Percentiles rank a stretch among this genome's conserved stretches.
These are phyloP conservation scores for Leptonema lineaticorne DNA, from an alignment of 1,140 invertebrate genomes.

Conservation along the genomic window DNA sequence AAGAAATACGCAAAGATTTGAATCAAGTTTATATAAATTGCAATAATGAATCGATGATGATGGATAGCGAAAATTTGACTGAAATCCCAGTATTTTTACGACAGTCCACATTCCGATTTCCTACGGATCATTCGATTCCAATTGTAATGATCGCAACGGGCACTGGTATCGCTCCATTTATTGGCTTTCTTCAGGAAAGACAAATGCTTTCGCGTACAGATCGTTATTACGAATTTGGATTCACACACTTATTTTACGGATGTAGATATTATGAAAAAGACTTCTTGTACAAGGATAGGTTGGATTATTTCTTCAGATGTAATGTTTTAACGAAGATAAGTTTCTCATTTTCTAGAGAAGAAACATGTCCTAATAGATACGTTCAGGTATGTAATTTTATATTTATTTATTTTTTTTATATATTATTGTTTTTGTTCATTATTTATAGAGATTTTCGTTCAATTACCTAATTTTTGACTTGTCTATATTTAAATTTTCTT, in stretches of 20 bases:
- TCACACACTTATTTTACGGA: constrained; percentile 72
- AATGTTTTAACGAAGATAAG: constrained; percentile 32
- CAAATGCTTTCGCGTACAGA: constrained; percentile 44
- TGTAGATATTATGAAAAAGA: constrained; percentile 68
- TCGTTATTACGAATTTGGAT: constrained; percentile 45
- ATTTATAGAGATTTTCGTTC: background rate
- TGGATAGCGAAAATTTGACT: background rate
- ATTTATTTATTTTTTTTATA: background rate
- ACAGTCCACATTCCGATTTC: constrained; percentile 61
- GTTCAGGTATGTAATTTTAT: constrained; percentile 30
- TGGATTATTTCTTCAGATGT: constrained; percentile 46
- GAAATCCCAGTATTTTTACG: constrained; percentile 64
- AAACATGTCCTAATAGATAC: constrained; percentile 28
- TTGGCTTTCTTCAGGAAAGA: constrained; percentile 64
- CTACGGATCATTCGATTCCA: constrained; percentile 58
- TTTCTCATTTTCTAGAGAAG: constrained; percentile 31
- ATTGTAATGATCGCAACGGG: constrained; percentile 80
- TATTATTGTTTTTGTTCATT: background rate
- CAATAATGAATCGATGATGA: no score
- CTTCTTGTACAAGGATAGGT: constrained; percentile 63
- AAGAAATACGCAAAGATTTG: background rate
- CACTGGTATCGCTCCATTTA: constrained; percentile 81
- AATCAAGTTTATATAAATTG: background rate
- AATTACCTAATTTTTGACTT: no score
- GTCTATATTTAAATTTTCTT: no score